Base-by-base conservation (phyloP, 2,888 invertebrate species). In the Loripinus fragilis region DNA sequence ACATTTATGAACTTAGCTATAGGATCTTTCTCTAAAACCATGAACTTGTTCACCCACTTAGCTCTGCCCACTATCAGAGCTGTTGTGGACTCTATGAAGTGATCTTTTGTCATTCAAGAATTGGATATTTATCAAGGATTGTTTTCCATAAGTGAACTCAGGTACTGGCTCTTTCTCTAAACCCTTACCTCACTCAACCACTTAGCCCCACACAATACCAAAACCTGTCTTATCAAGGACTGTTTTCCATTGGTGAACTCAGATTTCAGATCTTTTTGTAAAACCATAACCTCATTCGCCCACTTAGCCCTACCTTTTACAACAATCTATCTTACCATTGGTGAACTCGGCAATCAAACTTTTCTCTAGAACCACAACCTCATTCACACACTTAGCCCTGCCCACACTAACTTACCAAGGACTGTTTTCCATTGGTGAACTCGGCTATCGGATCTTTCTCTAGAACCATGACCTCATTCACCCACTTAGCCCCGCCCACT, bases 401-500 rank as follows among this genome's bases (percentile, higher is more conserved):
- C n/a, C n/a, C n/a, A n/a, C n/a, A n/a, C n/a, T n/a, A n/a, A n/a
- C 75, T 66, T 74, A 87, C 87, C 76, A 69, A 60, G 5, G 78
- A 75, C 3, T 78, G 50, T 35, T 74, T 74, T 30, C 87, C 87
- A n/a, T 78, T 76, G 5, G 85, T 79, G 55, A 86, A 83, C 28
- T 73, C 73, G 5, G 68, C 71, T 5, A 87, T 74, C 0, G 80
- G 80, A 76, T 87, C 86, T 15, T 81, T 77, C 33, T 74, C 74
- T 17, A 70, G 71, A 3, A 33, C 64, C 10, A 78, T 7, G 41
- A 38, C 67, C 66, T 82, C 42, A 2, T 60, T 64, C 20, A 88
- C 42, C 89, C 89, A 89, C 2, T 67, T 55, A n/a, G 64, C 33
- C 3, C 86, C 86, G 17, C 81, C 86, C 1, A 25, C 73, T 7